phyloP scores from a whole-genome alignment of 2,888 invertebrate genomes.

The Odontocolon sp. region DNA sequence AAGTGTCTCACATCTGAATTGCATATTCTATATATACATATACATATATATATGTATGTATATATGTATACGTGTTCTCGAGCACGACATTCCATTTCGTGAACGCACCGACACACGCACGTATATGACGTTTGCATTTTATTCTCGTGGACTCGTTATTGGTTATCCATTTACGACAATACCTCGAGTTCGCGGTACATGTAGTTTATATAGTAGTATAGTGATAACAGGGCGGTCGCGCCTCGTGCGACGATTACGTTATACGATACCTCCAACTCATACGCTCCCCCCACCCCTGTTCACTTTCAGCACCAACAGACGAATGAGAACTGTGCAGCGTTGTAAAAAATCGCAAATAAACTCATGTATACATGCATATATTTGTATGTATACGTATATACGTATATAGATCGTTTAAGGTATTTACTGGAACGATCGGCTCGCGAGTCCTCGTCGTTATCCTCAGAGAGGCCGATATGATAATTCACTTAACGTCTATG shows the following conservation, averaged over 20 bases:
- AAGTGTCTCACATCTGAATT: not conserved
- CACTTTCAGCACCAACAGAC: not conserved
- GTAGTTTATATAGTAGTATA: conserved; percentile 48
- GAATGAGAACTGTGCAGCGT: too few species aligned
- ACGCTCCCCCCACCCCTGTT: conserved; percentile 4
- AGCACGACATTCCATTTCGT: conserved; percentile 50
- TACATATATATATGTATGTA: not conserved
- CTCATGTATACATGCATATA: not conserved
- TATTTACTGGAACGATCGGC: too few species aligned
- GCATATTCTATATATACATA: not conserved
- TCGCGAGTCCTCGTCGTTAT: not conserved
- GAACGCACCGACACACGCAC: conserved; percentile 30
- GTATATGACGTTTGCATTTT: conserved; percentile 49
- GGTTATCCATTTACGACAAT: conserved; percentile 63
- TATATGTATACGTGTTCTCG: conserved; percentile 9
- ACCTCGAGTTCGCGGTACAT: conserved; percentile 26
- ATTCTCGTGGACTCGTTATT: conserved; percentile 58
- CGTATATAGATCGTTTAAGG: too few species aligned
- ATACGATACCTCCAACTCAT: conserved; percentile 30
- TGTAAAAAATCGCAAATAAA: conserved; percentile 22
- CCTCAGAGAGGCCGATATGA: conserved; percentile 2
- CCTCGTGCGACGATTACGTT: conserved; percentile 48
- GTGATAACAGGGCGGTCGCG: conserved; percentile 46
- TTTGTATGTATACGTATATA: not conserved
- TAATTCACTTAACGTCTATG: conserved; percentile 5